Evolutionary conservation across 2,113 vertebrate genomes (phyloP).

Genomic region (Pelobates fuscus): DNA sequence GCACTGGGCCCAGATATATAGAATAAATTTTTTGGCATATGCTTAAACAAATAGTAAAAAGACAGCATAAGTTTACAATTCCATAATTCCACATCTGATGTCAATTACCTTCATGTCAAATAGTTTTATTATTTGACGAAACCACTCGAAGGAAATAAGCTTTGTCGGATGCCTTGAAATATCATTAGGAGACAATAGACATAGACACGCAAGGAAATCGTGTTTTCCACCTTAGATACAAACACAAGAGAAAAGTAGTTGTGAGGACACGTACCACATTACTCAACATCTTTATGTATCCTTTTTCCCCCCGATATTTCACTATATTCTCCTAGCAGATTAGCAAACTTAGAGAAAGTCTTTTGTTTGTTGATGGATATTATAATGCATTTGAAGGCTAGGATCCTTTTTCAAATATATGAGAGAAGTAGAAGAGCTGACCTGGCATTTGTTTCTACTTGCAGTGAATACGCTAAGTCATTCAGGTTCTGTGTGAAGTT

Average conservation of each 20-base stretch:
- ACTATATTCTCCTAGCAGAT: not conserved
- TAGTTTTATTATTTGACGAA: conserved; percentile 73
- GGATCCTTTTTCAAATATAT: not conserved
- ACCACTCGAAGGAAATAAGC: conserved; percentile 66
- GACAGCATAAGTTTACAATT: conserved; percentile 60
- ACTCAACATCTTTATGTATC: conserved; percentile 12
- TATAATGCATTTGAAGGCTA: not conserved
- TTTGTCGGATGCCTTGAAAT: conserved; percentile 72
- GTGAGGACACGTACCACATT: conserved; percentile 26
- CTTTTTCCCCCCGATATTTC: not conserved
- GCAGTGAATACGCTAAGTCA: not conserved
- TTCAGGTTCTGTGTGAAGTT: not conserved
- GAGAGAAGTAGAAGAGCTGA: not conserved
- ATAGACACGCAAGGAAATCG: conserved; percentile 56
- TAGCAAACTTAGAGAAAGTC: not conserved
- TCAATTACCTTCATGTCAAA: conserved; percentile 72
- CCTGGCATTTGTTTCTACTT: not conserved
- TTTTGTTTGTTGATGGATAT: conserved; percentile 15
- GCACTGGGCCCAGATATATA: not conserved
- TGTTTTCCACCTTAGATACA: conserved; percentile 54
- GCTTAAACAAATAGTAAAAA: conserved; percentile 50
- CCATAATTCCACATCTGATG: conserved; percentile 70
- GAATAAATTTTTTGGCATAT: conserved; percentile 61
- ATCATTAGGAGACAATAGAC: conserved; percentile 64
- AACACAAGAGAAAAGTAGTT: conserved; percentile 6